phyloP scores from a whole-genome alignment of 2,797 vertebrate genomes.

The Sciurus carolinensis region DNA sequence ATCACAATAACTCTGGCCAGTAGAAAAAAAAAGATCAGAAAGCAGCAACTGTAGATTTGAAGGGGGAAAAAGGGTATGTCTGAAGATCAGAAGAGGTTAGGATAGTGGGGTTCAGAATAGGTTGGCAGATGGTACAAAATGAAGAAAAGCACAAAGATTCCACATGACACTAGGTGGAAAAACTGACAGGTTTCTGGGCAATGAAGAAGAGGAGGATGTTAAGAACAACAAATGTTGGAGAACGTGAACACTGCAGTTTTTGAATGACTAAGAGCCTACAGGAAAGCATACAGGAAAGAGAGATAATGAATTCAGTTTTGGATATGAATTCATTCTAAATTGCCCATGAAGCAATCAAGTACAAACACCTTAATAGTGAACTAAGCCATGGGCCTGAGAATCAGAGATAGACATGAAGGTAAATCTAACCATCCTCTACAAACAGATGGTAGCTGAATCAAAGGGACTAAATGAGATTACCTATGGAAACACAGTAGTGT shows the following conservation, averaged over 20 bases:
- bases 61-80: not conserved
- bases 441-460: not conserved
- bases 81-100: not conserved
- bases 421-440: not conserved
- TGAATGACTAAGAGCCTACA: not conserved
- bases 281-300: not conserved
- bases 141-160: not conserved
- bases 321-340: not conserved
- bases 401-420: not conserved
- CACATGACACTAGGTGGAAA: not conserved
- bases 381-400: not conserved
- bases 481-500: not conserved
- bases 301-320: not conserved
- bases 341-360: not conserved
- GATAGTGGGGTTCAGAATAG: not conserved
- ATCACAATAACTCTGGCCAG: conserved; percentile 16
- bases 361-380: not conserved
- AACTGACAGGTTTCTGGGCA: conserved; percentile 13
- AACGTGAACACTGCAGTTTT: not conserved
- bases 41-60: not conserved
- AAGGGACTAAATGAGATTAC: not conserved
- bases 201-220: not conserved
- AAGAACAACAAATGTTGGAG: not conserved
- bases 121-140: not conserved
- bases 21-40: not conserved